Percentiles rank a stretch among this genome's conserved stretches.
phyloP scores from a whole-genome alignment of 2,797 vertebrate species.

The Microchirus variegatus region DNA sequence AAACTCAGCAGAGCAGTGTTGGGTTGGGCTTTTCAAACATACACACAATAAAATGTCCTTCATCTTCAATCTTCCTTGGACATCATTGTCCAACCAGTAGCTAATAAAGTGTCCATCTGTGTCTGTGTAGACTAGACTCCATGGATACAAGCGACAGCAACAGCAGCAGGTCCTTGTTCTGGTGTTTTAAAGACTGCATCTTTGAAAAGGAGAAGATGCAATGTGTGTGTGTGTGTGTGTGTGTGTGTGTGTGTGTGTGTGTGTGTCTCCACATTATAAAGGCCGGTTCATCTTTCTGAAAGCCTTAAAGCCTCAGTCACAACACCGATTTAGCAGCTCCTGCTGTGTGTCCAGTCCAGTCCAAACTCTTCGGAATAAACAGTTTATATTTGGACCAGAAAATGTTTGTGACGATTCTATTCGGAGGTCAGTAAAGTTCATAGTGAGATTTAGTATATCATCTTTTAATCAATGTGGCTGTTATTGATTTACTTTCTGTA shows the following conservation, averaged over 20 bases:
- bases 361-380: conserved; percentile 3
- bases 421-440: conserved; percentile 71
- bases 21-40: not conserved
- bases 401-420: conserved; percentile 79
- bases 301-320: not conserved
- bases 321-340: too few species aligned
- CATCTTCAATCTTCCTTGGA: not conserved
- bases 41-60: conserved; percentile 19
- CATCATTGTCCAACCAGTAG: conserved; percentile 26
- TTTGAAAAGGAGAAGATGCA: conserved; percentile 43
- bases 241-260: too few species aligned
- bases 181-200: conserved; percentile 41
- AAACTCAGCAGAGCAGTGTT: not conserved
- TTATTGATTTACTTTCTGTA: too few species aligned
- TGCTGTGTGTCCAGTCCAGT: too few species aligned
- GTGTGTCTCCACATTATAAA: conserved; percentile 9
- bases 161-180: conserved; percentile 21
- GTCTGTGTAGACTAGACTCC: conserved; percentile 68
- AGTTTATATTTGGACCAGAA: conserved; percentile 13
- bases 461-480: too few species aligned
- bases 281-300: not conserved
- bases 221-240: conserved; percentile 9
- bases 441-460: not conserved
- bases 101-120: conserved; percentile 53
- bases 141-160: conserved; percentile 70